Evolutionary conservation across 2,113 vertebrate genomes (phyloP).

Genomic region (Cichladusa arquata): DNA sequence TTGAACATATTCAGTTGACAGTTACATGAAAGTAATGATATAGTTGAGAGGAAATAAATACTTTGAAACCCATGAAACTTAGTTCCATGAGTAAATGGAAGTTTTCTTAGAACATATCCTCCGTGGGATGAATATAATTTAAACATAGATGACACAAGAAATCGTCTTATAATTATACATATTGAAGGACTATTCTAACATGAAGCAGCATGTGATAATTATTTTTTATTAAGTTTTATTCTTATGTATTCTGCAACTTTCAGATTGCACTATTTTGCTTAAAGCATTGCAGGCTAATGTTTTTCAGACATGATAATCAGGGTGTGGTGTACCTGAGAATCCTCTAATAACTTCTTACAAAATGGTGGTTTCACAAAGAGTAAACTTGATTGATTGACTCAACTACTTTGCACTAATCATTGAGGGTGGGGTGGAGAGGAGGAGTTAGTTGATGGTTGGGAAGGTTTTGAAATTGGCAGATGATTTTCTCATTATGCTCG

Average conservation of each 20-base stretch:
- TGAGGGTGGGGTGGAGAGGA: no score
- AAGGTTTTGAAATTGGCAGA: neutral
- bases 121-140: conserved; percentile 15
- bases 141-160: conserved; percentile 31
- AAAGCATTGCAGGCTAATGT: neutral
- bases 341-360: neutral
- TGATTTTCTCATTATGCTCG: neutral
- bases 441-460: neutral
- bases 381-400: neutral
- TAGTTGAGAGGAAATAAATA: conserved; percentile 62
- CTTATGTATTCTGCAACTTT: neutral
- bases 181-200: neutral
- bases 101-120: conserved; percentile 6
- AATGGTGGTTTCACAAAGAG: neutral
- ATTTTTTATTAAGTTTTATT: neutral
- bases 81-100: conserved; percentile 9
- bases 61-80: conserved; percentile 36
- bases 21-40: conserved; percentile 64
- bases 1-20: conserved; percentile 68
- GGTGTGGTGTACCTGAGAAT: neutral
- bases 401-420: neutral
- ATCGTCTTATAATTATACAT: conserved; percentile 18
- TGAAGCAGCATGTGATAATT: neutral
- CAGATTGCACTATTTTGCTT: neutral
- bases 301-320: neutral